A percentile compares a stretch with the other conserved stretches of the same genome.
These are phyloP conservation scores for Arenaria interpres DNA, from an alignment of 2,113 vertebrate species.

Conservation along the genomic window DNA sequence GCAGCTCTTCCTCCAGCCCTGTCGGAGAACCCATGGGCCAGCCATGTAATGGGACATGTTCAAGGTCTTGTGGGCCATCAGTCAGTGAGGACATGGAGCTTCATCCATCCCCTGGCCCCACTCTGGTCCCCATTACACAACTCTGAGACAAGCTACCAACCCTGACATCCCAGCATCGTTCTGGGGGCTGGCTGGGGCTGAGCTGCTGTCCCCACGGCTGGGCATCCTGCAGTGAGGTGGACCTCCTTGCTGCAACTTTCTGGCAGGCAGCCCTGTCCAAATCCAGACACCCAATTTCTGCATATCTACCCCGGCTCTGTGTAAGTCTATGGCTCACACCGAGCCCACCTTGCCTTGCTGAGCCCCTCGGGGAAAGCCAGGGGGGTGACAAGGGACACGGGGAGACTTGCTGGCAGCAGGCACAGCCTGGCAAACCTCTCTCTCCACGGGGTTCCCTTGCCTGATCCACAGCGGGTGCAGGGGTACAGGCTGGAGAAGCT, in stretches of 20 bases:
- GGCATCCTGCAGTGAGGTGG: rapidly evolving
- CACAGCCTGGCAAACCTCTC: neutral
- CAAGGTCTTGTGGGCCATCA: neutral
- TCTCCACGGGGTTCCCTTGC: neutral
- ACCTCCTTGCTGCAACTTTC: neutral
- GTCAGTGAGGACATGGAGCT: neutral
- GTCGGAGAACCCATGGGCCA: rapidly evolving
- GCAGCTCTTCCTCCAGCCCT: neutral
- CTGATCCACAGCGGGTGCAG: rapidly evolving
- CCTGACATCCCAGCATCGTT: neutral
- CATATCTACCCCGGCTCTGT: rapidly evolving
- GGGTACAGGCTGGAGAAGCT: neutral
- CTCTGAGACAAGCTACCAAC: neutral
- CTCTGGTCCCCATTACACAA: neutral
- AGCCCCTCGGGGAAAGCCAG: rapidly evolving
- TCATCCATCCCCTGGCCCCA: neutral
- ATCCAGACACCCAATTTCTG: neutral
- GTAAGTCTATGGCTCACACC: neutral
- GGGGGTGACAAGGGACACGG: rapidly evolving
- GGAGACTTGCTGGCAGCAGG: neutral
- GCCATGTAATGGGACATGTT: neutral
- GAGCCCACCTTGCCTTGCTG: neutral
- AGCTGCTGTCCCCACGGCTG: neutral
- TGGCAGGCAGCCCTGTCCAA: neutral
- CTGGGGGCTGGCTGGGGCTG: neutral